Base-by-base conservation (phyloP, 2,797 vertebrate species). In the Muraenolepis orangiensis region DNA sequence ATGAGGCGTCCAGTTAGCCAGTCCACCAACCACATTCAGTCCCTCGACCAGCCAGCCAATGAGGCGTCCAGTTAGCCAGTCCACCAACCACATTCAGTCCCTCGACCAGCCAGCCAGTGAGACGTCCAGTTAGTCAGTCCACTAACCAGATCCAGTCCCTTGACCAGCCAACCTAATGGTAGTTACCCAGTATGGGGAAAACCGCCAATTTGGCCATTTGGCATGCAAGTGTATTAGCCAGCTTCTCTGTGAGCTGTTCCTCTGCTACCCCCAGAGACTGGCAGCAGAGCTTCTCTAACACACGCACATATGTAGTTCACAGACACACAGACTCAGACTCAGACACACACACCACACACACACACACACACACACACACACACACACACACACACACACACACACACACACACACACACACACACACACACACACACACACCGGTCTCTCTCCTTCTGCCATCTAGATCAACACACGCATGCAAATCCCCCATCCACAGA, bases 181-280 rank as follows among this genome's bases (percentile, higher is more conserved):
- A 46, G 69, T 71, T 42, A 26, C 38, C 36, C 36, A 40, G n/a
- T 40, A 1, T 13, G 2, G n/a, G 61, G 40, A 46, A 14, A 46
- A 5, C 42, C 14, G 42, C 42, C 42, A 18, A 46, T 4, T 64
- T n/a, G 83, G 67, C 74, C 38, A 71, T 38, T 10, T 26, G 18
- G 40, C 14, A 4, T 86, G 77, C 75, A 74, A 71, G 78, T 74
- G 70, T 72, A 64, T 5, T 3, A 81, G 84, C 83, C 78, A 81
- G 81, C 75, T 74, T 74, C 86, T 82, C 73, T 85, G 75, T 86
- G 81, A 69, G 70, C 69, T 82, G 78, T 42, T 42, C 1, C 69
- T 82, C 77, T 42, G 13, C 1, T 8, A 42, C 40, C 40, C 13
- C 40, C 78, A 75, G 73, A 74, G 77, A 73, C 81, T 69, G 75